Evolutionary conservation across 1,140 invertebrate species (phyloP), one percentile per base, ranked within the genome.

Genomic region (Lordiphosa stackelbergi): DNA sequence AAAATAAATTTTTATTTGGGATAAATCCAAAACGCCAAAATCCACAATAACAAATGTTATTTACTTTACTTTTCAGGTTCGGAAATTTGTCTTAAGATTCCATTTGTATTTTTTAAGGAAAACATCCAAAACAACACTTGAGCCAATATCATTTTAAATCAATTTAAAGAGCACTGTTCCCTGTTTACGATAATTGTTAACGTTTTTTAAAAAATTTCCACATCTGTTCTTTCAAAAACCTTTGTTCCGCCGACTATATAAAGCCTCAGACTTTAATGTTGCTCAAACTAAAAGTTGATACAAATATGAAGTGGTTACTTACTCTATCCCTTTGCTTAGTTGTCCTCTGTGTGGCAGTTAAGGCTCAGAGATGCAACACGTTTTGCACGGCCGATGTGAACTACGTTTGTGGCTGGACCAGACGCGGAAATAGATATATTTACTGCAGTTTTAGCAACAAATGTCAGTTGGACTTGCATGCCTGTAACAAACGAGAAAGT

Each of bases 371-470:
- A 9, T 52, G 49, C 22, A 5, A 7, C 2, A 13, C 5, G 2
- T 12, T 41, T 40, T 52, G 49, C 11, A 28, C 49, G 10, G 1
- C 19, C 3, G 36, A 52, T 10, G 19, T 52, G 7, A 52, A 40
- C 37, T 38, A 38, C 22, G 49, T 52, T 9, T 52, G 49, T 40
- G 49, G 49, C 11, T 12, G 0, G 5, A 40, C 36, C 5, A 36
- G 13, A 11, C 36, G 49, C n/a, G 11, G 8, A 12, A 22, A 35
- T 2, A 52, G 1, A 13, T 13, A 1, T 5, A 52, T 52, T 24
- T 10, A 3, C 9, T 52, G 49, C 49, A 52, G 12, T 35, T 52
- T 52, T 8, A 52, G 35, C 5, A 52, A 52, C 36, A 28, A 52
- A 28, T 52, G 49, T n/a, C 13, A 52, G 11, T 13, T 52, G 37